Conservation (phyloP, 1,140 invertebrate species). For the Temnothorax nylanderi region DNA sequence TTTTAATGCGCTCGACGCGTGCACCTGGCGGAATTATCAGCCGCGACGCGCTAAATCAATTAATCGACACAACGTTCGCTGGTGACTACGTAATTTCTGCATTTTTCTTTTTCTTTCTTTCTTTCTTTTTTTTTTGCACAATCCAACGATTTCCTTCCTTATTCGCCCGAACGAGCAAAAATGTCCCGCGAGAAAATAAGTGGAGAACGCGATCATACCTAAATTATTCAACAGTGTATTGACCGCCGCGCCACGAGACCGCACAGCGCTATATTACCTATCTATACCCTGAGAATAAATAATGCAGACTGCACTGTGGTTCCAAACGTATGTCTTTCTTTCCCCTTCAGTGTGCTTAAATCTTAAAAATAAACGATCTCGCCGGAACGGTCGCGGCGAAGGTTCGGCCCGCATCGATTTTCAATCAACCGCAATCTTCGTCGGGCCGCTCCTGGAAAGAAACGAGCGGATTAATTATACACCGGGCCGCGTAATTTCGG, state of each 20-base stretch:
- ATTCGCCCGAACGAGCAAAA: not conserved
- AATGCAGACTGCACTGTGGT: constrained; percentile 26
- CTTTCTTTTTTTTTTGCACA: not conserved
- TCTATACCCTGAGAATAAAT: constrained; percentile 44
- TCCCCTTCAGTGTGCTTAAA: constrained; percentile 10
- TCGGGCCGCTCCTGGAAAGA: constrained; percentile 24
- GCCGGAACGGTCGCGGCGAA: constrained; percentile 3
- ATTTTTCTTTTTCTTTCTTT: not conserved
- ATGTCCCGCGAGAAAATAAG: constrained; percentile 41
- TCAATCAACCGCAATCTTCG: constrained; percentile 26
- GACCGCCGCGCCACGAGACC: constrained; percentile 39
- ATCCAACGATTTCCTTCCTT: not conserved
- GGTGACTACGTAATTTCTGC: not conserved
- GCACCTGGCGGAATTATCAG: not conserved
- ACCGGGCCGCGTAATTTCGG: constrained; percentile 27
- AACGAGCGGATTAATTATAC: constrained; percentile 50
- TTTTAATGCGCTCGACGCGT: not conserved
- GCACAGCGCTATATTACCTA: constrained; percentile 42
- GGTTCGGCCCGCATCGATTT: constrained; percentile 34
- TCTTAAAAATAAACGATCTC: constrained; percentile 49
- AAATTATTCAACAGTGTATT: constrained; percentile 58
- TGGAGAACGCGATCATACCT: constrained; percentile 35
- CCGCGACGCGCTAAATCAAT: not conserved
- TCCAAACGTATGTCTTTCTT: constrained; percentile 26
- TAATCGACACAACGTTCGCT: not conserved